Percentiles rank a stretch among this genome's conserved stretches.
Evolutionary conservation across 2,888 invertebrate species (phyloP).

Genomic region (Laspeyria flexula): DNA sequence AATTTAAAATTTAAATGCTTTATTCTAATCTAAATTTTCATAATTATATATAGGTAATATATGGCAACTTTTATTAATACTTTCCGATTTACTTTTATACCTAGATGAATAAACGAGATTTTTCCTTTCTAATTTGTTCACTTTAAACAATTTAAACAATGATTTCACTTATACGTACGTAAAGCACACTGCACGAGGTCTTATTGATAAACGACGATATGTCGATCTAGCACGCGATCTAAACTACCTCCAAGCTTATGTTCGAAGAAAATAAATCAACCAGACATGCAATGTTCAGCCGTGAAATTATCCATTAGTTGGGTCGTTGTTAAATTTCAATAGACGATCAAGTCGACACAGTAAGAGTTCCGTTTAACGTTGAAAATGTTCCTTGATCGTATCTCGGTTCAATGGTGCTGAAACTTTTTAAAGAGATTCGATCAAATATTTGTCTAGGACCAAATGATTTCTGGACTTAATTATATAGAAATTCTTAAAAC

Average conservation of each 20-base stretch:
- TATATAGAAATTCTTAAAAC: not conserved
- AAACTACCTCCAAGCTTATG: conserved; percentile 1
- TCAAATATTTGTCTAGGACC: not conserved
- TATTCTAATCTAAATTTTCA: too few relatives aligned
- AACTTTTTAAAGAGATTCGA: not conserved
- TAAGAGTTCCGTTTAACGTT: not conserved
- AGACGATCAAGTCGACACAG: not conserved
- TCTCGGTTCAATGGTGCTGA: not conserved
- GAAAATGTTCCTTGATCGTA: not conserved
- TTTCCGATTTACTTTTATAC: too few relatives aligned
- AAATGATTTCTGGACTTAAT: not conserved
- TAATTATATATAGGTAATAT: too few relatives aligned
- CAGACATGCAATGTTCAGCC: conserved; percentile 1
- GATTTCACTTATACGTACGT: not conserved
- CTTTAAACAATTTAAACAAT: not conserved
- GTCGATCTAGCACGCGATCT: conserved; percentile 4
- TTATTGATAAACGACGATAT: conserved; percentile 5
- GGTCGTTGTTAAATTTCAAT: conserved; percentile 2
- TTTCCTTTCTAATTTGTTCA: too few relatives aligned
- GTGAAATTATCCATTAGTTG: conserved; percentile 4
- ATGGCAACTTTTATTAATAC: too few relatives aligned
- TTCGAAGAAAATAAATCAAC: conserved; percentile 1
- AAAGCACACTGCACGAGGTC: not conserved
- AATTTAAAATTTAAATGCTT: too few relatives aligned
- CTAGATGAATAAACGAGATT: too few relatives aligned